Conservation (phyloP, 2,113 vertebrate genomes). For the Pavo muticus region DNA sequence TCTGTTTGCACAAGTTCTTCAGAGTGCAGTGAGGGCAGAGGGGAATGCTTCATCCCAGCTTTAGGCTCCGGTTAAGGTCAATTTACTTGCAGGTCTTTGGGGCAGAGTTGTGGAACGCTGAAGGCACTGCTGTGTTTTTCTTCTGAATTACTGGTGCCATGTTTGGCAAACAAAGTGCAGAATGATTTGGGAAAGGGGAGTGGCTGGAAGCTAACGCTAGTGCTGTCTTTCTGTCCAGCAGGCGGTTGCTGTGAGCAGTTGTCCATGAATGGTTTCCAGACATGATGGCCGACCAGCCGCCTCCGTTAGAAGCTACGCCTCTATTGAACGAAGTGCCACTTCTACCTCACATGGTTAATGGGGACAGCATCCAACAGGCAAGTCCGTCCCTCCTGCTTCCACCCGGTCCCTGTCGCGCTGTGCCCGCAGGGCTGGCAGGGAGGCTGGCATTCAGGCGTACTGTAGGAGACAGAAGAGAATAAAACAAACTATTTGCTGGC, state of each 20-base stretch:
- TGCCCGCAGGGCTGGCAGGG: background rate
- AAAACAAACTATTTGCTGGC: background rate
- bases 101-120: background rate
- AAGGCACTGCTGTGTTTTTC: background rate
- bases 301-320: slow-evolving; percentile 77
- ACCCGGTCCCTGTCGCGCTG: accelerated
- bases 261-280: slow-evolving; percentile 77
- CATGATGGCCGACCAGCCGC: slow-evolving; percentile 85
- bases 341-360: slow-evolving; percentile 80
- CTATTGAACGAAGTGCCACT: slow-evolving; percentile 81
- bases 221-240: background rate
- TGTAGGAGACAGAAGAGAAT: background rate
- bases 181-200: background rate
- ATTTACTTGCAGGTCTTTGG: background rate
- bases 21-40: background rate
- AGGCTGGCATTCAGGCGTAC: background rate
- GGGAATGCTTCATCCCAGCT: background rate
- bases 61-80: background rate
- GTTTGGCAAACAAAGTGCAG: background rate
- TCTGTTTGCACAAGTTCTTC: background rate
- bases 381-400: background rate
- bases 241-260: slow-evolving; percentile 56
- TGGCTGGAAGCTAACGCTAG: accelerated
- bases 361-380: slow-evolving; percentile 81
- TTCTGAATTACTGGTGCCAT: background rate